phyloP scores from a whole-genome alignment of 2,797 vertebrate species.

The Spinus olivaceus region DNA sequence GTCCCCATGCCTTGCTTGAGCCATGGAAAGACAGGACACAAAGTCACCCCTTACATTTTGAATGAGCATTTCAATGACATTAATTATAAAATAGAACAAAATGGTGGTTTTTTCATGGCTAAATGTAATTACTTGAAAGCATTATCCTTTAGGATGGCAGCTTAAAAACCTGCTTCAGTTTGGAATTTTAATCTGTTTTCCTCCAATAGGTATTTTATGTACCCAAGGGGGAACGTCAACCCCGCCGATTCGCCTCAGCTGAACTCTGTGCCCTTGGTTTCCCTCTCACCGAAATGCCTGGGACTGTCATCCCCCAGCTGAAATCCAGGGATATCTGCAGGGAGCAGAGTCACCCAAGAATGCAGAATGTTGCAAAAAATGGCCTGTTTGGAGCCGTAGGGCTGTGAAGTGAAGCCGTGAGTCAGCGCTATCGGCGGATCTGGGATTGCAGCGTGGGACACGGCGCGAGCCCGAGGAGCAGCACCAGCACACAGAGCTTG shows the following conservation, averaged over 20 bases:
- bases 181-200: conserved; percentile 28
- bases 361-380: neutral
- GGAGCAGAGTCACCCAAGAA: neutral
- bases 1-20: accelerated
- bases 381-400: neutral
- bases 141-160: conserved; percentile 12
- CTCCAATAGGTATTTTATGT: neutral
- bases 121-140: conserved; percentile 18
- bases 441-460: neutral
- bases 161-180: neutral
- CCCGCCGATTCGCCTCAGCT: neutral
- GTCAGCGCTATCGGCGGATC: neutral
- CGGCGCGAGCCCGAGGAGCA: neutral
- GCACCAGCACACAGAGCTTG: neutral
- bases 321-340: neutral
- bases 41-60: neutral
- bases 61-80: neutral
- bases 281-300: neutral
- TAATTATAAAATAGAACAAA: neutral
- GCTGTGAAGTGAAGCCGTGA: neutral
- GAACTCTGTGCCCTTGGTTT: neutral
- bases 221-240: neutral
- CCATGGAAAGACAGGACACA: neutral
- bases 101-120: neutral
- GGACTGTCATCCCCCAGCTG: neutral